Conservation (phyloP, 2,797 vertebrate genomes). For the Chelidonichthys spinosus region DNA sequence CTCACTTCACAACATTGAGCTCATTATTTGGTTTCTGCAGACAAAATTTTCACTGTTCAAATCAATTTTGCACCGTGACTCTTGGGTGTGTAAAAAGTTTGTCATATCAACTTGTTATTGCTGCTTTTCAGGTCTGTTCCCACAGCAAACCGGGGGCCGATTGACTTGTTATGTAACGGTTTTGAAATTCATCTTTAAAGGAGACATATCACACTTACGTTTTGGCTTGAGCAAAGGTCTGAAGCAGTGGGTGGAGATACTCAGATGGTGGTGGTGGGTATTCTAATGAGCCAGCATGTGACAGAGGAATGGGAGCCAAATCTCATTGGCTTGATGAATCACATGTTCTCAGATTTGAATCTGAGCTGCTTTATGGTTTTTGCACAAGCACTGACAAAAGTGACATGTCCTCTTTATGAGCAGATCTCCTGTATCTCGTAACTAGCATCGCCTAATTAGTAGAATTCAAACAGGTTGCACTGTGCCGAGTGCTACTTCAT, state of each 20-base stretch:
- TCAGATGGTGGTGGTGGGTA: neutral
- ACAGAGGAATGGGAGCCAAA: neutral
- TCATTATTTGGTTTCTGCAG: too few species aligned
- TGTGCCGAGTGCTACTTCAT: slow-evolving; percentile 1
- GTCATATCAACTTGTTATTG: too few species aligned
- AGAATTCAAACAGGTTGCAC: neutral
- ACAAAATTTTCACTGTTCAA: too few species aligned
- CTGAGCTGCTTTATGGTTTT: neutral
- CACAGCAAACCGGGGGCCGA: neutral
- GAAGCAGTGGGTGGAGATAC: neutral
- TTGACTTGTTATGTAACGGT: neutral
- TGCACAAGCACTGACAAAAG: neutral
- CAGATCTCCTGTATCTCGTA: neutral
- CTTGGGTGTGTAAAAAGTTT: too few species aligned
- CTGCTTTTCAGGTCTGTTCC: neutral
- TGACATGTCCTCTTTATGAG: neutral
- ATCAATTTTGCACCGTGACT: too few species aligned
- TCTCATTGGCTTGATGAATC: neutral
- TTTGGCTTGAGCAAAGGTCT: too few species aligned
- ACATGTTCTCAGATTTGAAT: neutral
- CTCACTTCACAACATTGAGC: too few species aligned
- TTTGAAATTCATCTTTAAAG: too few species aligned
- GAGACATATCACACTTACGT: too few species aligned
- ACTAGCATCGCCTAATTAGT: neutral
- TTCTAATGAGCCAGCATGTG: neutral